Conservation (phyloP, 2,888 invertebrate genomes). For the Nemoura dubitans region DNA sequence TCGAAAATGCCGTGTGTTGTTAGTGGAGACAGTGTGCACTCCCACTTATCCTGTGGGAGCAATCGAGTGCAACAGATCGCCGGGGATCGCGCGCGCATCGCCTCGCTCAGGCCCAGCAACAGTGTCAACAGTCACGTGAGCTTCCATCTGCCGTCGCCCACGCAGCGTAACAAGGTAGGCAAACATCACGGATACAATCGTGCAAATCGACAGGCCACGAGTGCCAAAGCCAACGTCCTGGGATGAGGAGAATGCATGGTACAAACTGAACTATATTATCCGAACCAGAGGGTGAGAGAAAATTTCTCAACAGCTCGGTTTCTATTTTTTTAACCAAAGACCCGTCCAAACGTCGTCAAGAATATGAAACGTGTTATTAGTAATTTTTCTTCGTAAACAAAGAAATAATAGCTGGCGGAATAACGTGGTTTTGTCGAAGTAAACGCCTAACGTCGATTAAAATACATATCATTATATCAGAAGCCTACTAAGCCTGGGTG, state of each 20-base stretch:
- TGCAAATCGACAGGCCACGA: not conserved
- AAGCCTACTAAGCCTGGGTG: not conserved
- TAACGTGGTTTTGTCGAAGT: not conserved
- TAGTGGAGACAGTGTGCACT: constrained; percentile 16
- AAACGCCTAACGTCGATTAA: not conserved
- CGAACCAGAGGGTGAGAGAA: not conserved
- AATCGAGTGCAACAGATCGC: not conserved
- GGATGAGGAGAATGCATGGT: too few species aligned
- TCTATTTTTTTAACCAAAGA: not conserved
- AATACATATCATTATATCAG: not conserved
- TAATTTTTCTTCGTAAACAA: constrained; percentile 2
- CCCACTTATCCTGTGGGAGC: constrained; percentile 13
- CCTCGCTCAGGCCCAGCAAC: not conserved
- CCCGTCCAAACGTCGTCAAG: not conserved
- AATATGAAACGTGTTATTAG: not conserved
- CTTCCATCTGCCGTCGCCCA: constrained; percentile 36
- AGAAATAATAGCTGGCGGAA: not conserved
- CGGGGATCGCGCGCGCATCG: not conserved
- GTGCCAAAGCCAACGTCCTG: not conserved
- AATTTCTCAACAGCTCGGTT: not conserved
- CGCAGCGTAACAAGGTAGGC: constrained; percentile 38
- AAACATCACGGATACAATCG: not conserved
- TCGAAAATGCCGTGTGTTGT: constrained; percentile 40
- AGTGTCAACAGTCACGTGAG: constrained; percentile 26
- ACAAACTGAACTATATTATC: too few species aligned